These are phyloP conservation scores for Clytia hemisphaerica DNA, from an alignment of 30 jellyfish, hydroid and myxozoan genomes.

Conservation along the genomic window DNA sequence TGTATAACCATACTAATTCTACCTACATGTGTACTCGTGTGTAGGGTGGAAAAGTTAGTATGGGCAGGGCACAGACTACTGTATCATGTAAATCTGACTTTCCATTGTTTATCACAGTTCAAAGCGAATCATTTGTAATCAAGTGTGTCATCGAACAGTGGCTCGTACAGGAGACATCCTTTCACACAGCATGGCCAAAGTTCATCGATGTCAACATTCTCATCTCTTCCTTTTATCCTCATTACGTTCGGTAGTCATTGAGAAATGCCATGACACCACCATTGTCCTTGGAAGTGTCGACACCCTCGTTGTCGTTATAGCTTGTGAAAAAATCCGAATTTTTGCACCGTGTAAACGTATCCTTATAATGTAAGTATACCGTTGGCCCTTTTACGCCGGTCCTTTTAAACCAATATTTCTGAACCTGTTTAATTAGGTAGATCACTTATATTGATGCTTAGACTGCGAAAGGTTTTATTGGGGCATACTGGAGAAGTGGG, in stretches of 20 bases:
- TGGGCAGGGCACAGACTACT: too few relatives aligned
- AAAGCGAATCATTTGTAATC: slow-evolving; percentile 68
- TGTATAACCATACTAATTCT: too few relatives aligned
- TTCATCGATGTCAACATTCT: slow-evolving; percentile 89
- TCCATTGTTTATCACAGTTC: slow-evolving; percentile 37
- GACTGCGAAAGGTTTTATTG: too few relatives aligned
- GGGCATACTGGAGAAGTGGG: too few relatives aligned
- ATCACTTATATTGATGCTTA: too few relatives aligned
- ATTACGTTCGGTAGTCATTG: slow-evolving; percentile 68
- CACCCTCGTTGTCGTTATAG: slow-evolving; percentile 43
- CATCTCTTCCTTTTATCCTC: slow-evolving; percentile 68
- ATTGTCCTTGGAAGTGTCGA: slow-evolving; percentile 89
- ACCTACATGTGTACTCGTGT: too few relatives aligned
- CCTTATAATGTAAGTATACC: slow-evolving; percentile 47
- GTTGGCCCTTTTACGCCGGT: background rate
- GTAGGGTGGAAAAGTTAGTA: too few relatives aligned
- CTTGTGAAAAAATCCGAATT: slow-evolving; percentile 78
- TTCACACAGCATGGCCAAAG: slow-evolving; percentile 48
- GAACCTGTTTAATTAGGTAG: too few relatives aligned
- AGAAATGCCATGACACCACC: slow-evolving; percentile 84
- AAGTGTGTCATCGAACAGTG: slow-evolving; percentile 75
- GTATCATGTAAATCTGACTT: too few relatives aligned
- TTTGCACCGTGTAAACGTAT: slow-evolving; percentile 66
- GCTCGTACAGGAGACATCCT: slow-evolving; percentile 89
- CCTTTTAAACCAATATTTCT: background rate